These are phyloP conservation scores for Steatocranus sp. DNA, from an alignment of 2,797 vertebrate genomes.

Conservation along the genomic window DNA sequence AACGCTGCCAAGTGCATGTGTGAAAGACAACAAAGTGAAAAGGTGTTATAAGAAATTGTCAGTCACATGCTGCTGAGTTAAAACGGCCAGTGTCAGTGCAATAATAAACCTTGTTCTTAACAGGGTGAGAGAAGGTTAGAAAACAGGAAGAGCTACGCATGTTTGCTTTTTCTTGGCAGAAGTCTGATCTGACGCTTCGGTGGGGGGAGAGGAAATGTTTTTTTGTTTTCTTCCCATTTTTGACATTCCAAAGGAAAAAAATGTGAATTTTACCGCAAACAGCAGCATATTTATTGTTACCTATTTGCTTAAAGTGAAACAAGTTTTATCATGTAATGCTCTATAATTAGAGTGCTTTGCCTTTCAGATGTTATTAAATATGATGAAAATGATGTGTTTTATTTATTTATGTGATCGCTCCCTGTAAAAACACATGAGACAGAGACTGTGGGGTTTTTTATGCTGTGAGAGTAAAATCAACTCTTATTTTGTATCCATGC, in stretches of 20 bases:
- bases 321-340: rapidly evolving
- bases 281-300: not conserved
- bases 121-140: not conserved
- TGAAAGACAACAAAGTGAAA: not conserved
- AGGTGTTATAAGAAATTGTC: not conserved
- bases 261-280: not conserved
- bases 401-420: not conserved
- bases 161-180: not conserved
- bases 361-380: not conserved
- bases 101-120: not conserved
- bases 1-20: not conserved
- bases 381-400: not conserved
- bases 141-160: not conserved
- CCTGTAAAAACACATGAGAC: not conserved
- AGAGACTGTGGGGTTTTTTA: not conserved
- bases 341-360: not conserved
- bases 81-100: not conserved
- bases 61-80: not conserved
- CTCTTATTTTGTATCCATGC: not conserved
- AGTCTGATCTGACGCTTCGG: not conserved
- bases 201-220: not conserved
- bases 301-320: not conserved
- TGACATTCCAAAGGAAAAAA: not conserved
- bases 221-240: not conserved
- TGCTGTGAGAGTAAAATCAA: not conserved